Evolutionary conservation across 1,140 invertebrate genomes (phyloP).

Genomic region (Ceratitis capitata): DNA sequence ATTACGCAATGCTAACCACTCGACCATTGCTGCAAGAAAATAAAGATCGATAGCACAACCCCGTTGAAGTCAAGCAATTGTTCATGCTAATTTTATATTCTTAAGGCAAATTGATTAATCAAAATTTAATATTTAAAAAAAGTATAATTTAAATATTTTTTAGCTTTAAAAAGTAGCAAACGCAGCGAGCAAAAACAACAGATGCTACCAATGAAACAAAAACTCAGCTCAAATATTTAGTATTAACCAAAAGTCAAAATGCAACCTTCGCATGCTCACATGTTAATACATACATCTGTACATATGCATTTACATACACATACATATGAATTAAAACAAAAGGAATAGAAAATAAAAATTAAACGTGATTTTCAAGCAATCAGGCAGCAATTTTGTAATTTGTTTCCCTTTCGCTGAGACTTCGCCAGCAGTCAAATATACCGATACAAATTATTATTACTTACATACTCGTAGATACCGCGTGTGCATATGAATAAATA

Average conservation of each 20-base stretch:
- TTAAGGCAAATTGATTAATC: no score
- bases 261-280: no score
- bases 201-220: neutral
- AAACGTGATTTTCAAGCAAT: neutral
- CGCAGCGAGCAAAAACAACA: neutral
- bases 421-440: neutral
- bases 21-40: no score
- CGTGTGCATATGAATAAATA: neutral
- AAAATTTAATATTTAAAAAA: no score
- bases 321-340: neutral
- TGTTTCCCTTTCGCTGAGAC: neutral
- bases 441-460: neutral
- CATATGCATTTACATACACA: neutral
- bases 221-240: neutral
- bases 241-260: neutral
- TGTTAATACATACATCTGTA: neutral
- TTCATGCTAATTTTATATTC: no score
- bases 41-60: no score
- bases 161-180: neutral
- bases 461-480: neutral
- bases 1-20: no score
- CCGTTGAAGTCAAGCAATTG: no score
- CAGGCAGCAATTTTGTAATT: neutral
- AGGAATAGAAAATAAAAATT: neutral
- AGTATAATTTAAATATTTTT: no score